These are phyloP conservation scores for Onthophagus taurus DNA, from an alignment of 1,140 invertebrate genomes.

Conservation along the genomic window DNA sequence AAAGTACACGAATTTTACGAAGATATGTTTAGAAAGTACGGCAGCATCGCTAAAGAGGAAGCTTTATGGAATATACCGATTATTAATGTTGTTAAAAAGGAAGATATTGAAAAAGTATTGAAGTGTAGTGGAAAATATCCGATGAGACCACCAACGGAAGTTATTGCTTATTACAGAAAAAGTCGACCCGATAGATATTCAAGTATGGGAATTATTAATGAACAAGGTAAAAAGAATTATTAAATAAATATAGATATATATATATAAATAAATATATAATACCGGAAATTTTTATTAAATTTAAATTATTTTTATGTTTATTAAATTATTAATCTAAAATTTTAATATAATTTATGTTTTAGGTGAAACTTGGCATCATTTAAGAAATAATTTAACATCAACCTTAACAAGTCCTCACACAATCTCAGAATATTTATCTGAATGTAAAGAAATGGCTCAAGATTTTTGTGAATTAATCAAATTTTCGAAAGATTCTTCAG, in stretches of 20 bases:
- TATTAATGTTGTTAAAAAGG: slow-evolving; percentile 63
- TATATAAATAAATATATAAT: background rate
- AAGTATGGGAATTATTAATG: slow-evolving; percentile 69
- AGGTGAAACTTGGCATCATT: slow-evolving; percentile 67
- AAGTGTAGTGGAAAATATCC: slow-evolving; percentile 62
- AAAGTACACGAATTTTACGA: slow-evolving; percentile 70
- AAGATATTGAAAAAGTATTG: slow-evolving; percentile 69
- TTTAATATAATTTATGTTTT: slow-evolving; percentile 13
- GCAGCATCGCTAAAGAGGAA: slow-evolving; percentile 67
- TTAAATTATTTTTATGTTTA: background rate
- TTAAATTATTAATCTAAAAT: background rate
- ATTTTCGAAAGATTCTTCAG: slow-evolving; percentile 39
- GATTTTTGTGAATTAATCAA: slow-evolving; percentile 64
- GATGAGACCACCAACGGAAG: slow-evolving; percentile 71
- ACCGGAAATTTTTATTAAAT: background rate
- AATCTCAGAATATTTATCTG: slow-evolving; percentile 65
- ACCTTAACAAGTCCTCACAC: slow-evolving; percentile 68
- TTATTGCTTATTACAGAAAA: slow-evolving; percentile 65
- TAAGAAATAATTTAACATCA: slow-evolving; percentile 63
- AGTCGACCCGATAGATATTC: slow-evolving; percentile 68
- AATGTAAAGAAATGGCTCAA: slow-evolving; percentile 65
- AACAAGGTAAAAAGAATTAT: slow-evolving; percentile 46
- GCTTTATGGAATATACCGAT: slow-evolving; percentile 63
- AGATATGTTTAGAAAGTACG: slow-evolving; percentile 64
- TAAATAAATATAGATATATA: background rate